phyloP scores from a whole-genome alignment of 2,113 vertebrate genomes.

The Myotis lucifugus region DNA sequence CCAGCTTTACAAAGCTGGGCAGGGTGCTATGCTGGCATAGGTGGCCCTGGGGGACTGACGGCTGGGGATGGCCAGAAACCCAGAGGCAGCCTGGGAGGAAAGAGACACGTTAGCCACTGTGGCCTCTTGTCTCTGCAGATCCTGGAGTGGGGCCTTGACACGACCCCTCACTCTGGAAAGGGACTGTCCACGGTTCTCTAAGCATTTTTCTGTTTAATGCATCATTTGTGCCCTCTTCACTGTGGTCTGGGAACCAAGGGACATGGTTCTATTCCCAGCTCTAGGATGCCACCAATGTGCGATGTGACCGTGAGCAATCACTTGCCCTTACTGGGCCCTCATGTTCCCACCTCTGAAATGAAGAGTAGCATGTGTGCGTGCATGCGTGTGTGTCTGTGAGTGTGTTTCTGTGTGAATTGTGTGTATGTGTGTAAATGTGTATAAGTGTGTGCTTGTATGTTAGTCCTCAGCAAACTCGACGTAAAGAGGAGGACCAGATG shows the following conservation, averaged over 20 bases:
- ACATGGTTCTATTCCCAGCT: not conserved
- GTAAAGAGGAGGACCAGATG: not conserved
- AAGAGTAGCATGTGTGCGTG: not conserved
- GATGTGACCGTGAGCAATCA: not conserved
- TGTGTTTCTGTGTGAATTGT: not conserved
- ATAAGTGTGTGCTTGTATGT: too few species aligned
- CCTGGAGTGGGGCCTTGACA: too few species aligned
- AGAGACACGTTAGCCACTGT: rapidly evolving
- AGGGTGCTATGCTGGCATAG: not conserved
- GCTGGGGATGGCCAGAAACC: too few species aligned
- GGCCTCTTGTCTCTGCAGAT: not conserved
- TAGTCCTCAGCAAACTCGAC: not conserved
- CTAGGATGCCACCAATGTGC: not conserved
- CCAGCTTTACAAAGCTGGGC: not conserved
- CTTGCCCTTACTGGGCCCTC: not conserved
- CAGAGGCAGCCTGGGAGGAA: not conserved
- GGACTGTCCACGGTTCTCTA: not conserved
- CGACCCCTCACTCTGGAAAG: not conserved
- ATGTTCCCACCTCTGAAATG: not conserved
- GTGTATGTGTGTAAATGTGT: not conserved
- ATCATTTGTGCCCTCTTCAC: not conserved
- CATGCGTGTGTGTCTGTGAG: rapidly evolving
- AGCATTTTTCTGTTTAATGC: not conserved
- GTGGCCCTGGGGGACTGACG: rapidly evolving
- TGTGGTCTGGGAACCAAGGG: not conserved